Evolutionary conservation across 1,140 invertebrate species (phyloP), one percentile per base, ranked within the genome.

Genomic region (Megalonaias nervosa): DNA sequence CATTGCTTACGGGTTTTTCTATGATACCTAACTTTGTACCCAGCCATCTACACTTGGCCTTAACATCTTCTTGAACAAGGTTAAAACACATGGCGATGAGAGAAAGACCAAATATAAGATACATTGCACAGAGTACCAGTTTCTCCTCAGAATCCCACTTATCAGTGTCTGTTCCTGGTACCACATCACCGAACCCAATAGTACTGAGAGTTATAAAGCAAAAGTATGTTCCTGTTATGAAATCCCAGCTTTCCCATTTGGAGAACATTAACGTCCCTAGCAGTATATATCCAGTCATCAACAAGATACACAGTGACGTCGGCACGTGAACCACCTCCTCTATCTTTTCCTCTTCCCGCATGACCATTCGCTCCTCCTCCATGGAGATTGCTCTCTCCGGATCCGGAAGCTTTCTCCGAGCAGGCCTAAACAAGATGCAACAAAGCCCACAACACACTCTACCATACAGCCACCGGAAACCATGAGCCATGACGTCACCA

Each of bases 71-170:
- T 92, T 97, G 97, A 95, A 98, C 98, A 55, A 99, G 93, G 93
- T 99, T 99, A 92, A 99, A 99, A 91, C 97, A 99, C 98, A 99
- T 99, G 81, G 98, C 98, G 67, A 99, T 97, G 1, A 99, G 91
- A 1, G 98, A 97, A 94, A 99, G 98, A 31, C 98, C 98, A 71
- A 99, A 93, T 92, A 99, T 95, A 23, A 91, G 83, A 75, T 91
- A 91, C 48, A 91, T 67, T 0, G 89, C 87, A 75, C 89, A 90
- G 3, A 89, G 78, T 21, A 90, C 86, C 17, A 89, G 79, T 72
- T 90, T 90, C 61, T 87, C 87, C 61, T 89, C 84, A 14, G 83
- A 76, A n/a, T 84, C 79, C 89, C 89, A 90, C 11, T 84, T 80
- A 14, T 86, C 75, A 55, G 84, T 75, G 58, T 85, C 83, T 58